Percentiles rank a stretch among this genome's conserved stretches.
Evolutionary conservation across 2,113 vertebrate genomes (phyloP).

Genomic region (Phyllostomus discolor): DNA sequence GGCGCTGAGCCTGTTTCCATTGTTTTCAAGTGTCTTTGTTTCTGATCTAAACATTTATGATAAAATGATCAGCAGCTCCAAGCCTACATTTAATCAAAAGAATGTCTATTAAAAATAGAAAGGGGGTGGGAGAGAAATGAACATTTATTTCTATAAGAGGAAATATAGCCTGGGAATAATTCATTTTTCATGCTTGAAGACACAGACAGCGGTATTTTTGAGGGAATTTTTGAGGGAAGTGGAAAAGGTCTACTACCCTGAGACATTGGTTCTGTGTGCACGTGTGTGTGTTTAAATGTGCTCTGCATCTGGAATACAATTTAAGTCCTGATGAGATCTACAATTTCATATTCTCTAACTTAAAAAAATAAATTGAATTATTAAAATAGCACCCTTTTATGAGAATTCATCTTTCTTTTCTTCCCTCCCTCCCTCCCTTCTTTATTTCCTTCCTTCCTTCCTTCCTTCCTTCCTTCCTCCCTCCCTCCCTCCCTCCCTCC

Average conservation of each 20-base stretch:
- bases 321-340: conserved; percentile 34
- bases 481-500: background rate
- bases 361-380: background rate
- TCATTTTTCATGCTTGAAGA: background rate
- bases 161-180: background rate
- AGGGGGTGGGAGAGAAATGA: background rate
- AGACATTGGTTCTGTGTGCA: background rate
- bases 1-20: background rate
- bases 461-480: background rate
- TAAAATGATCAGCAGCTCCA: conserved; percentile 18
- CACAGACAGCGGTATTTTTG: background rate
- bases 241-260: background rate
- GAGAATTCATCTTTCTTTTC: background rate
- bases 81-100: conserved; percentile 15
- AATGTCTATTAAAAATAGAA: background rate
- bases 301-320: background rate
- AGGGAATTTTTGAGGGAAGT: background rate
- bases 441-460: too few species aligned
- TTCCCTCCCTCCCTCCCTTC: fast-evolving
- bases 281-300: background rate
- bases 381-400: background rate
- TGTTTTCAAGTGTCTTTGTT: background rate
- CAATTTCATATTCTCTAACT: background rate
- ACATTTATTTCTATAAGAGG: background rate
- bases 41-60: background rate